Evolutionary conservation across 2,113 vertebrate genomes (phyloP).

Genomic region (Cyprinus carpio): DNA sequence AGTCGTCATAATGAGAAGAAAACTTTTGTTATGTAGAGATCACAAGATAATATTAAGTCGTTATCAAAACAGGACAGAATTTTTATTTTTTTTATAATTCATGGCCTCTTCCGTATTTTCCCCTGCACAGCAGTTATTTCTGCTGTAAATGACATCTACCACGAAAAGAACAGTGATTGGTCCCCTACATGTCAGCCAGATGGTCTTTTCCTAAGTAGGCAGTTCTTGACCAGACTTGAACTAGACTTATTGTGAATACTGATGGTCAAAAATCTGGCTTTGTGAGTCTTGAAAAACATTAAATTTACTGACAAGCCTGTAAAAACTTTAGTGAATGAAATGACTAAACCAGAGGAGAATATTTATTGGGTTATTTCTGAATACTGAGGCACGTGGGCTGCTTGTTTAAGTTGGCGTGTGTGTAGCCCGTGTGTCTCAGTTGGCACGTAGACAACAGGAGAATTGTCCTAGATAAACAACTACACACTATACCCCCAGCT

Average conservation of each 20-base stretch:
- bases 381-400: not conserved
- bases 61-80: too few species aligned
- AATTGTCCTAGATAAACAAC: not conserved
- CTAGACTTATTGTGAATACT: not conserved
- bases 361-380: not conserved
- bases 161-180: too few species aligned
- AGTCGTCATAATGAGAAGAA: too few species aligned
- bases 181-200: too few species aligned
- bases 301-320: not conserved
- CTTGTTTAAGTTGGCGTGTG: not conserved
- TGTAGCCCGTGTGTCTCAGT: not conserved
- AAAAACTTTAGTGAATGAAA: not conserved
- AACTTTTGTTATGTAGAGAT: too few species aligned
- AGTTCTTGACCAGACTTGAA: too few species aligned
- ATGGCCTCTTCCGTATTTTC: too few species aligned
- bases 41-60: too few species aligned
- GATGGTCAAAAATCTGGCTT: not conserved
- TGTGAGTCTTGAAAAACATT: not conserved
- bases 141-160: too few species aligned
- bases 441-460: slow-evolving; percentile 7
- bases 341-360: not conserved
- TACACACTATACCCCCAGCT: not conserved
- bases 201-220: too few species aligned
- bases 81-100: too few species aligned
- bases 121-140: too few species aligned